A percentile compares a stretch with the other conserved stretches of the same genome.
These are phyloP conservation scores for Carassius gibelio DNA, from an alignment of 2,113 vertebrate genomes.

Conservation along the genomic window DNA sequence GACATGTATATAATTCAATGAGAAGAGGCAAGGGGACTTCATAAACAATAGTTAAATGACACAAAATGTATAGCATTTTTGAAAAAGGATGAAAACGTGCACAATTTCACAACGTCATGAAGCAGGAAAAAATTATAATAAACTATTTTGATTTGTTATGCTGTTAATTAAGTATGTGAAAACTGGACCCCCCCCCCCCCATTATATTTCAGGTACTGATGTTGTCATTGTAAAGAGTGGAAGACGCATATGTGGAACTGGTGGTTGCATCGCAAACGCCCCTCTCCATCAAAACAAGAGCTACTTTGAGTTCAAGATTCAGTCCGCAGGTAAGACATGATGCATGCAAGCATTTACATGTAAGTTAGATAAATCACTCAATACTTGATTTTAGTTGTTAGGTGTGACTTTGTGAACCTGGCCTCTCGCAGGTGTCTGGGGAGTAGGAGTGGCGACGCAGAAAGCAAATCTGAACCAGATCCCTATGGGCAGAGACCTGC, in stretches of 20 bases:
- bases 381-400: background rate
- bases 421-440: slow-evolving; percentile 87
- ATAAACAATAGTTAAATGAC: background rate
- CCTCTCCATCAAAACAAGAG: slow-evolving; percentile 99
- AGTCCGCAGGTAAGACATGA: slow-evolving; percentile 88
- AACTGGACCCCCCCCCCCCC: background rate
- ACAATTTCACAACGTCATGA: too few relatives aligned
- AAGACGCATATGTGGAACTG: slow-evolving; percentile 95
- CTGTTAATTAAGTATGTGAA: too few relatives aligned
- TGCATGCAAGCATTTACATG: background rate
- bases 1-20: background rate
- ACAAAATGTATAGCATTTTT: background rate
- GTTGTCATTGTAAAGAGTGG: slow-evolving; percentile 99
- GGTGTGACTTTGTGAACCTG: slow-evolving; percentile 44
- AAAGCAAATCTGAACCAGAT: slow-evolving; percentile 98
- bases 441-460: slow-evolving; percentile 93
- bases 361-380: background rate
- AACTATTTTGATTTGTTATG: too few relatives aligned
- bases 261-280: slow-evolving; percentile 93
- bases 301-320: slow-evolving; percentile 99
- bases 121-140: too few relatives aligned
- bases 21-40: background rate
- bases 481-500: slow-evolving; percentile 89
- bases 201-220: slow-evolving; percentile 84
- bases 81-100: background rate